Base-by-base conservation (phyloP, 1,140 invertebrate genomes). In the Pseudachorutes palmiensis region DNA sequence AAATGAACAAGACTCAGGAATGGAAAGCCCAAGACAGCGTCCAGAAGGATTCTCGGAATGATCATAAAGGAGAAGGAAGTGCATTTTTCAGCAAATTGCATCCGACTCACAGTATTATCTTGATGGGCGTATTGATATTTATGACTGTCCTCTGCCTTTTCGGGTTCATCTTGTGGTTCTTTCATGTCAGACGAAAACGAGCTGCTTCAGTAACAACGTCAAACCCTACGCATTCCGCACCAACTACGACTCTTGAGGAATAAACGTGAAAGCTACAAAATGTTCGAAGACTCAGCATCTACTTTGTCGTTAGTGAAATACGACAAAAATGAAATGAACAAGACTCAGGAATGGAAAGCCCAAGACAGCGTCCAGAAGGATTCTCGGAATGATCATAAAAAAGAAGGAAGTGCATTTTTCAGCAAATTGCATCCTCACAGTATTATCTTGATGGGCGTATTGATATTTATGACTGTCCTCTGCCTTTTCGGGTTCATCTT, bases 41-140 rank as follows among this genome's bases (percentile, higher is more conserved):
- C 5, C 5, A 41, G 36, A 41, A 41, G 5, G 5, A 5, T 41
- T 41, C 36, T 9, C 5, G 19, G 36, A 9, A 19, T 5, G 19
- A 31, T 31, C 26, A 60, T 22, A 65, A 31, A n/a, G 64, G 28
- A 65, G 69, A 64, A 67, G 32, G 41, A 59, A 41, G 62, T 36
- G 31, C 49, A 28, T 48, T 68, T 45, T 36, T 49, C 28, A 36
- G 30, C n/a, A 70, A 70, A 70, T 70, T 70, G 61, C 57, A 59
- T 60, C 60, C 31, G 65, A 67, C 69, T 32, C 59, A 55, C 61
- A 58, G 65, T 48, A 64, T 70, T 67, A 57, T 65, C 65, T 51
- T 70, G 65, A 66, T 67, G 61, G 60, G 49, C 57, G 62, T 70
- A 70, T 70, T 70, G 65, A 70, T 70, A 70, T 70, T 70, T 70